Base-by-base conservation (phyloP, 1,140 invertebrate genomes). In the Drosophila bocki region DNA sequence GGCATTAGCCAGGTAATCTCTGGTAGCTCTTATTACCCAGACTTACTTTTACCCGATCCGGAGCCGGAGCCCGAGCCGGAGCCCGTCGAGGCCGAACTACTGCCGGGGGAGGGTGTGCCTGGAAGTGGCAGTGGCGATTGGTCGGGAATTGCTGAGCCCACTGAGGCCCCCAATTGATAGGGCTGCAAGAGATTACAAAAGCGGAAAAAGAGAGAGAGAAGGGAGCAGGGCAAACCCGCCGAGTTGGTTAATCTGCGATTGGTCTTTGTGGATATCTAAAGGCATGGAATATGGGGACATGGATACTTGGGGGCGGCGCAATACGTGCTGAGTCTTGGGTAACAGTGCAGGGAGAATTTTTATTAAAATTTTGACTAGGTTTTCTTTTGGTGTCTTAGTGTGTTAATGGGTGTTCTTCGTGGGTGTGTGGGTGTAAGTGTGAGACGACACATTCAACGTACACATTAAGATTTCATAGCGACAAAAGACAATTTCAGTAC, bases 91-190 rank as follows among this genome's bases (percentile, higher is more conserved):
- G 92, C 91, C 45, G 92, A 93, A 84, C 92, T 93, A 93, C 92
- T 93, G 92, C 91, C 92, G 62, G 92, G 92, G 92, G 92, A 93
- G 91, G 92, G 91, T 92, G 92, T 93, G 87, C 91, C 92, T 72
- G 91, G 92, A 87, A 91, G 92, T 92, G 92, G 92, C 91, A 91
- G 92, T 93, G 87, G 92, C 92, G 91, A 93, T 92, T 76, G 92
- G 92, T 91, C 92, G 82, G 79, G 92, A 88, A 84, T 93, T 92
- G 78, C 92, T 81, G 91, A 93, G 92, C 32, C 92, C 92, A 82
- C 92, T 93, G 91, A 93, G 91, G 56, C 92, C 92, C 68, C 92
- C 92, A 92, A 93, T 92, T 81, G 92, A 92, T 91, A 92, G 88
- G 91, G 92, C 92, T 93, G 78, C 71, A 91, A 91, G 22, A 64